Evolutionary conservation across 2,797 vertebrate species (phyloP).

Genomic region (Oreochromis mossambicus): DNA sequence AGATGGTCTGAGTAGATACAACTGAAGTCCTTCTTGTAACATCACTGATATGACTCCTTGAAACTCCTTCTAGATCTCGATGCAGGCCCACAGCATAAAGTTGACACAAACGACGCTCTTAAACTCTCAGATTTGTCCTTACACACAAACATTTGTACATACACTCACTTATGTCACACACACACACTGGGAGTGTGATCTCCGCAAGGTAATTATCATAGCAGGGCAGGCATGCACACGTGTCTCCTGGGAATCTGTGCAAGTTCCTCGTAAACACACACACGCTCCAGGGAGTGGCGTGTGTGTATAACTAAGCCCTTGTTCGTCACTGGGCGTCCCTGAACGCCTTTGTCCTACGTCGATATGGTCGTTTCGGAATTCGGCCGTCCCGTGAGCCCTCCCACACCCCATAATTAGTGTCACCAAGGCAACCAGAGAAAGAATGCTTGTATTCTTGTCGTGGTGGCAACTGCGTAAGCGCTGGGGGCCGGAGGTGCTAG

Average conservation of each 20-base stretch:
- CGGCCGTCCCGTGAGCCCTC: constrained; percentile 63
- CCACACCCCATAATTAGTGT: constrained; percentile 74
- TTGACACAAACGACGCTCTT: not conserved
- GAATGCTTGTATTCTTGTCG: constrained; percentile 70
- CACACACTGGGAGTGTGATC: constrained; percentile 36
- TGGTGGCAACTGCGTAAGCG: constrained; percentile 60
- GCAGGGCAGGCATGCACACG: constrained; percentile 64
- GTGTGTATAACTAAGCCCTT: constrained; percentile 62
- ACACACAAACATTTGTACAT: not conserved
- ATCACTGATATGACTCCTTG: not conserved
- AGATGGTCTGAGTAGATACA: constrained; percentile 16
- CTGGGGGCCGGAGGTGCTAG: constrained; percentile 48
- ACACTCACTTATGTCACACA: constrained; percentile 5
- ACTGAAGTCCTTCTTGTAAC: not conserved
- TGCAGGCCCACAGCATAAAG: not conserved
- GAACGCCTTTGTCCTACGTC: constrained; percentile 52
- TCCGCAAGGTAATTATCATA: constrained; percentile 58
- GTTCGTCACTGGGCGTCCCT: constrained; percentile 71
- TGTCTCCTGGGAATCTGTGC: constrained; percentile 62
- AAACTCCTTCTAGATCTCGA: not conserved
- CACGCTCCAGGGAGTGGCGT: constrained; percentile 50
- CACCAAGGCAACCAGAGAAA: constrained; percentile 69
- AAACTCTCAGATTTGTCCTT: constrained; percentile 7
- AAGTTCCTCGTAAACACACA: constrained; percentile 59
- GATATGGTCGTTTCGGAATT: constrained; percentile 64